A percentile compares a stretch with the other conserved stretches of the same genome.
These are phyloP conservation scores for Hymenopus coronatus DNA, from an alignment of 2,888 invertebrate genomes.

Conservation along the genomic window DNA sequence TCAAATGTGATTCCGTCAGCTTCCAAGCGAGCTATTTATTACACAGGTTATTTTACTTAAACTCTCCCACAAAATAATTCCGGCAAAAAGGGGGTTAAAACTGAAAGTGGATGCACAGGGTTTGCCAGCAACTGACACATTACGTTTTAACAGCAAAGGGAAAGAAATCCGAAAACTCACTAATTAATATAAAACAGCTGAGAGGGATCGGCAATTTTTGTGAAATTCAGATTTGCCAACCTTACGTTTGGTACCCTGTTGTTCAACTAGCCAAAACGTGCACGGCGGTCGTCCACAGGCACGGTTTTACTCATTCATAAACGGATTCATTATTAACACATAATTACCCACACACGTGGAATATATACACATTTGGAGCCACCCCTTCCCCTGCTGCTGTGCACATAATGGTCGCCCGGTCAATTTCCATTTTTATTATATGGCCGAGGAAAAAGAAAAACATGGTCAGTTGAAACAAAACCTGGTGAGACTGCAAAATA, in stretches of 20 bases:
- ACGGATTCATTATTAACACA: background rate
- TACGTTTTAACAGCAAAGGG: no score
- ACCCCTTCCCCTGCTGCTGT: background rate
- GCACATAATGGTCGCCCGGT: background rate
- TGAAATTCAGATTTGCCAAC: background rate
- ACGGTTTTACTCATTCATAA: background rate
- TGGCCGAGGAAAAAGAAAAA: background rate
- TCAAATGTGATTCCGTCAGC: no score
- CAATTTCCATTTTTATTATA: background rate
- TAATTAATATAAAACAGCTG: background rate
- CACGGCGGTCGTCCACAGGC: background rate
- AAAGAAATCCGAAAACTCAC: no score
- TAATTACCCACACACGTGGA: background rate
- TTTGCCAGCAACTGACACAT: no score
- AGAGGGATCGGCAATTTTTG: background rate
- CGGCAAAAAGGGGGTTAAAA: no score
- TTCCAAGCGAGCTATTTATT: no score
- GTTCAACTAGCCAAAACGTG: background rate
- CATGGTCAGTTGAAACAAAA: background rate
- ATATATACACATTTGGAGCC: background rate
- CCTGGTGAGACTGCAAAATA: background rate
- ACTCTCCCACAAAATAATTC: no score
- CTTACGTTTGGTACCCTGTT: background rate
- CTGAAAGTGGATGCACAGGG: no score
- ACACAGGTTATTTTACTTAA: no score